Evolutionary conservation across 2,113 vertebrate species (phyloP).

Genomic region (Nothoprocta perdicaria): DNA sequence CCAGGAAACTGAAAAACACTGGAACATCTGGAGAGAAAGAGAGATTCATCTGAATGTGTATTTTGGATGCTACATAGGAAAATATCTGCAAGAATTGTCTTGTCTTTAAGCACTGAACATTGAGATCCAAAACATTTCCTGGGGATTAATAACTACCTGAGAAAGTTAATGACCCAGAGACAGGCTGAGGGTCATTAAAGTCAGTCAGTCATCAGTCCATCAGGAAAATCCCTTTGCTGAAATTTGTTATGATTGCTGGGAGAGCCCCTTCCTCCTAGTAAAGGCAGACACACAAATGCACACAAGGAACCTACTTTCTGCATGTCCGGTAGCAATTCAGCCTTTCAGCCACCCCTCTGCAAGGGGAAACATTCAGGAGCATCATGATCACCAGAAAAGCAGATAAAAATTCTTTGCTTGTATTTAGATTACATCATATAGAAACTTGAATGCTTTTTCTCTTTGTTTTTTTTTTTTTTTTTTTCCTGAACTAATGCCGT

Average conservation of each 20-base stretch:
- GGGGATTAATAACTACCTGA: constrained; percentile 56
- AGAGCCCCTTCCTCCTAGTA: background rate
- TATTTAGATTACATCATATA: background rate
- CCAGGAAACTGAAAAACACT: constrained; percentile 14
- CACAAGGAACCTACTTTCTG: background rate
- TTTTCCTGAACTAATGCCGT: background rate
- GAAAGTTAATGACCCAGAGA: constrained; percentile 27
- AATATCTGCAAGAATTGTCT: background rate
- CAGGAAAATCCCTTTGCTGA: background rate
- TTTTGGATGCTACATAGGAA: constrained; percentile 54
- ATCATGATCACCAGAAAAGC: accelerated
- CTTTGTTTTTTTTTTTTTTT: background rate
- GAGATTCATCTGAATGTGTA: background rate
- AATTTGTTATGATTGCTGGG: background rate
- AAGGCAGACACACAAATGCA: background rate
- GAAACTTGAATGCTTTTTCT: background rate
- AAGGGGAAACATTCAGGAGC: accelerated
- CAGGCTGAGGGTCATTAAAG: constrained; percentile 35
- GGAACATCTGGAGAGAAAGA: constrained; percentile 64
- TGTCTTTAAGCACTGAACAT: constrained; percentile 13
- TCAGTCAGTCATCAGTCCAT: constrained; percentile 17
- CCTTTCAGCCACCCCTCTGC: background rate
- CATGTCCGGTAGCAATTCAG: background rate
- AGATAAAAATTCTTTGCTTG: background rate
- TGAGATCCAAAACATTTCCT: background rate